Percentiles rank a stretch among this genome's conserved stretches.
These are phyloP conservation scores for Brachyhypopomus occidentalis DNA, from an alignment of 2,113 vertebrate species.

Conservation along the genomic window DNA sequence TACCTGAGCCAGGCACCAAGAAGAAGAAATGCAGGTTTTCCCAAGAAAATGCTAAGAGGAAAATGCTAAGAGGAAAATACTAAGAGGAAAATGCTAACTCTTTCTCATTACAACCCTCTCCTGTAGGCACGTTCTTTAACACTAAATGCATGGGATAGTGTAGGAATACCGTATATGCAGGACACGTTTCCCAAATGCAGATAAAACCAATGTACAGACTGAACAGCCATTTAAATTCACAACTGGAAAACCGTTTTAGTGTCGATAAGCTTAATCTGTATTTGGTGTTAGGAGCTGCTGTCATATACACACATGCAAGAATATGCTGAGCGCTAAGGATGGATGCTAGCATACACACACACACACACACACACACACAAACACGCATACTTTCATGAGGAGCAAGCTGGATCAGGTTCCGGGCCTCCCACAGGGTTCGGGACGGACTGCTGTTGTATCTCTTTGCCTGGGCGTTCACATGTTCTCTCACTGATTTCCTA, in stretches of 20 bases:
- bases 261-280: too few relatives aligned
- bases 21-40: background rate
- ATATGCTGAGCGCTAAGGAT: too few relatives aligned
- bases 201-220: too few relatives aligned
- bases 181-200: too few relatives aligned
- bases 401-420: slow-evolving; percentile 54
- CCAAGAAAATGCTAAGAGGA: too few relatives aligned
- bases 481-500: slow-evolving; percentile 59
- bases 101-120: background rate
- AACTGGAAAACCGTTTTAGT: too few relatives aligned
- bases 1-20: slow-evolving; percentile 54
- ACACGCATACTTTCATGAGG: slow-evolving; percentile 66
- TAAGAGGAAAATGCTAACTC: background rate
- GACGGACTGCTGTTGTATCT: slow-evolving; percentile 69
- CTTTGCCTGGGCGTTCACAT: slow-evolving; percentile 74
- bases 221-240: too few relatives aligned
- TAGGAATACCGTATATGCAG: background rate
- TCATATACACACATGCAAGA: too few relatives aligned
- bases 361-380: background rate
- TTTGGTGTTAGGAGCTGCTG: too few relatives aligned
- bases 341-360: background rate
- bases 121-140: background rate
- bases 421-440: slow-evolving; percentile 69
- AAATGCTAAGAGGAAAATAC: too few relatives aligned
- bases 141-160: background rate